Base-by-base conservation (phyloP, 2,113 vertebrate species). In the Centropus unirufus region DNA sequence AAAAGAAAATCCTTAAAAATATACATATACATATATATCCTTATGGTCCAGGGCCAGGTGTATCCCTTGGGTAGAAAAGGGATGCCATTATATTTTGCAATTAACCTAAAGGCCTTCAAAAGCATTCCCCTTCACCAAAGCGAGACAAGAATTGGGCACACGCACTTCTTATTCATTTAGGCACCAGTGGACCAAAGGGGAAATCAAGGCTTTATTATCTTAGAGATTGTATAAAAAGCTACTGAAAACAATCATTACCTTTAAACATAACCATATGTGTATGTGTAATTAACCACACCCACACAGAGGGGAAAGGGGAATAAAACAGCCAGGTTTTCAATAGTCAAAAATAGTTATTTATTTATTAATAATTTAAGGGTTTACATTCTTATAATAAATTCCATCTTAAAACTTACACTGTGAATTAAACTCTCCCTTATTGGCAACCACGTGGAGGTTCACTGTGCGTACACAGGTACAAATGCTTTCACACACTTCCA, bases 291-390 rank as follows among this genome's bases (percentile, higher is more conserved):
- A 93, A 79, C 69, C 61, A 87, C 76, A 86, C 23, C 44, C 83
- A 89, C 69, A 40, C 34, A 59, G 47, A 91, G 20, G 40, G 54
- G 61, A 61, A 84, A 59, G 17, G 52, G 52, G 67, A 84, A 95
- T 58, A 88, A 95, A 89, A 21, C 83, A 95, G 81, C 83, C 61
- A 94, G 66, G 57, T 95, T 96, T 87, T 97, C 97, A 97, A 98
- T 99, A 99, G 98, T 98, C 99, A 99, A 99, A 97, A 99, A 99
- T 99, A 99, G 98, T 98, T 98, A 99, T 99, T 98, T 98, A 99
- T 99, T 99, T 99, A 99, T 99, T 99, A 99, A 99, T 99, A 99
- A 99, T 98, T 99, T 99, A 99, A 98, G 98, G 98, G 98, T 99
- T 98, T 99, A 99, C 99, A 99, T 99, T 99, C 98, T 98, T 98